Conservation (phyloP, 1,140 invertebrate genomes). For the Diachasmimorpha longicaudata region DNA sequence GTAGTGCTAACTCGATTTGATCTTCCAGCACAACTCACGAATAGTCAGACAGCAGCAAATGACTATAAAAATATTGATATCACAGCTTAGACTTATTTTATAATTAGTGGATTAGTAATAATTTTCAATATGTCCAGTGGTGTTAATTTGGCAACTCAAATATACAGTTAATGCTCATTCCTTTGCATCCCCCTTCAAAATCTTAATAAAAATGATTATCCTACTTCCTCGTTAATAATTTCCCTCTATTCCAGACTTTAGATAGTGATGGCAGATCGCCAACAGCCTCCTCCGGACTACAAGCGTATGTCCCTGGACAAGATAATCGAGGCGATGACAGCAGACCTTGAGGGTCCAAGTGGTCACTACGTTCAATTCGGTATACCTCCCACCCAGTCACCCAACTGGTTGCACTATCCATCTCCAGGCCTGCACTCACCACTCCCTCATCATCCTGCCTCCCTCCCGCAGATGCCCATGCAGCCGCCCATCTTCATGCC, state of each 20-base stretch:
- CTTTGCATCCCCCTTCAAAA: too few relatives aligned
- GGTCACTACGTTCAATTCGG: constrained; percentile 68
- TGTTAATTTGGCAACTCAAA: too few relatives aligned
- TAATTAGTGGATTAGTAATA: too few relatives aligned
- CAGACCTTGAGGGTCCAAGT: constrained; percentile 65
- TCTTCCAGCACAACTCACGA: too few relatives aligned
- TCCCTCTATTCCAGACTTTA: constrained; percentile 23
- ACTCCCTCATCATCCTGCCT: constrained; percentile 39
- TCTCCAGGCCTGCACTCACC: constrained; percentile 47
- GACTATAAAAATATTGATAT: too few relatives aligned
- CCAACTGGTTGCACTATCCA: constrained; percentile 54
- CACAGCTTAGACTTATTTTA: too few relatives aligned
- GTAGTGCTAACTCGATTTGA: too few relatives aligned
- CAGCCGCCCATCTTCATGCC: constrained; percentile 45
- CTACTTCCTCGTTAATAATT: background rate
- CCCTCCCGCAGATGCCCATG: background rate
- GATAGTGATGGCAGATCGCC: constrained; percentile 49
- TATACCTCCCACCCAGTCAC: constrained; percentile 55
- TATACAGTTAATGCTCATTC: too few relatives aligned
- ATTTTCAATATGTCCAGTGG: too few relatives aligned
- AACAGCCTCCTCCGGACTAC: constrained; percentile 46
- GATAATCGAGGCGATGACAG: constrained; percentile 69
- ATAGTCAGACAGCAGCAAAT: too few relatives aligned
- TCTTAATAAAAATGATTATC: too few relatives aligned
- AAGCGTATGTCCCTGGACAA: constrained; percentile 64